Base-by-base conservation (phyloP, 2,888 invertebrate species). In the Dryobota labecula region DNA sequence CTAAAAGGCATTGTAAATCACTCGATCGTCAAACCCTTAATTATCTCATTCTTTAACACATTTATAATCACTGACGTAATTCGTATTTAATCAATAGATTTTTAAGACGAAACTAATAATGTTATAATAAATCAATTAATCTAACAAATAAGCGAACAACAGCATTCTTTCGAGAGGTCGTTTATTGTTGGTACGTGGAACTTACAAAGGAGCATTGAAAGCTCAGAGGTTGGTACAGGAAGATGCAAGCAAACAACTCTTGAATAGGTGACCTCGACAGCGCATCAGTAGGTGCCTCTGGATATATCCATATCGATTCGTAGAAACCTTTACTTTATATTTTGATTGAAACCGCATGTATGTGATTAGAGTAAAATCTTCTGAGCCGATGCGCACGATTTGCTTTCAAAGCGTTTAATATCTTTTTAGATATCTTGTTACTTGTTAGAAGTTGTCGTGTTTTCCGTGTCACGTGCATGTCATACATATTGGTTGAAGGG, bases 111-210 rank as follows among this genome's bases (percentile, higher is more conserved):
- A 76, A 80, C 71, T 82, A 77, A 83, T 78, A 80, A 76, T 75
- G 80, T 73, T 77, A 85, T 89, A 87, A 87, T 89, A 87, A 88
- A 87, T 87, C 88, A 90, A 91, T 91, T 90, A 90, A 88, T 87
- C 85, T 83, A 84, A 86, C 83, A 89, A 91, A 89, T 86, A 88
- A 76, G 83, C 80, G 80, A 87, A 90, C 86, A 88, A 84, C 15
- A 57, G 84, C 87, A 87, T 91, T 90, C 86, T 83, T 84, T 71
- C 41, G 78, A 89, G 88, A 94, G 93, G 94, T 92, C 93, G 84
- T 83, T 78, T 77, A 91, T 93, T 93, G 92, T 93, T 87, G 30
- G n/a, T 67, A 70, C 83, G 84, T 88, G 80, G 85, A 89, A 88
- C 88, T 87, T 87, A 85, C 86, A 75, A 84, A 80, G 82, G 86